Evolutionary conservation across 2,888 invertebrate genomes (phyloP).

Genomic region (Drosophila pegasa): DNA sequence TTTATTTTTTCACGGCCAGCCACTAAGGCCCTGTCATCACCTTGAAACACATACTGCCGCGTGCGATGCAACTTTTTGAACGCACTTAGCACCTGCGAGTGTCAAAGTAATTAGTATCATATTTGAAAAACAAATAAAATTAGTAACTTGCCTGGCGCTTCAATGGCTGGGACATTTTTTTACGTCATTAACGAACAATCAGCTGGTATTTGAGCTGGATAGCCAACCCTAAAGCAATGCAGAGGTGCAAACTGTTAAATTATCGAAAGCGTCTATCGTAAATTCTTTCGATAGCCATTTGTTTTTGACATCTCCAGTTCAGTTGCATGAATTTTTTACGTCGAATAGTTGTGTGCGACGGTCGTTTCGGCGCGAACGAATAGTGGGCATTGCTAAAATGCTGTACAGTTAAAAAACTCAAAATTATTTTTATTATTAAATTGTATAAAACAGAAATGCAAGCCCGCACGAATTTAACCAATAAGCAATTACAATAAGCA

Average conservation of each 20-base stretch:
- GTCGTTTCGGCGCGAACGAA: conserved; percentile 27
- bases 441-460: conserved; percentile 18
- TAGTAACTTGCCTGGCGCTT: conserved; percentile 68
- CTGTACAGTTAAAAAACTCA: conserved; percentile 15
- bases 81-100: conserved; percentile 87
- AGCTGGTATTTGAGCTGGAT: conserved; percentile 3
- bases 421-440: conserved; percentile 23
- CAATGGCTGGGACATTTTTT: conserved; percentile 71
- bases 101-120: neutral
- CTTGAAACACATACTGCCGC: conserved; percentile 88
- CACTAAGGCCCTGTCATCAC: conserved; percentile 87
- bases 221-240: conserved; percentile 5
- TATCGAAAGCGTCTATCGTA: conserved; percentile 24
- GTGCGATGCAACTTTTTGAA: conserved; percentile 91
- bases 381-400: conserved; percentile 24
- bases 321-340: conserved; percentile 46
- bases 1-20: conserved; percentile 91
- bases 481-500: conserved; percentile 14
- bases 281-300: conserved; percentile 32
- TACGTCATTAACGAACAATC: conserved; percentile 26
- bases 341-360: conserved; percentile 12
- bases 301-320: conserved; percentile 45
- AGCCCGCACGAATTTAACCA: conserved; percentile 10
- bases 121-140: conserved; percentile 13
- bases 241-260: conserved; percentile 4